Base-by-base conservation (phyloP, 2,888 invertebrate species). In the Abscondita cerata region DNA sequence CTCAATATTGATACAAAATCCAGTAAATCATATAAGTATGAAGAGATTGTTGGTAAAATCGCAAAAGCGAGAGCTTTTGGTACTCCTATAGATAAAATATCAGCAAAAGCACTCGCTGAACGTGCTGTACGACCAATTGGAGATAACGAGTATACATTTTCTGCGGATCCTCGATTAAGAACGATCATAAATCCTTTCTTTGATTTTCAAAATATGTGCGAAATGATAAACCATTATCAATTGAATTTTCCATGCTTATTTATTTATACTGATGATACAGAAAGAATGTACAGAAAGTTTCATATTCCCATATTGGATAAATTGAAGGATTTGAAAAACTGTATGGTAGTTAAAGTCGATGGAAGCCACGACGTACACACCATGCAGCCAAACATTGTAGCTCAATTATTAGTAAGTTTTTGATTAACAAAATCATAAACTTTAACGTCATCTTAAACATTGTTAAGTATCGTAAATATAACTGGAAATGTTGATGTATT, bases 361-460 rank as follows among this genome's bases (percentile, higher is more conserved):
- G 89, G 88, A 0, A 79, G 81, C 34, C 89, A 89, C 65, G 87
- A 89, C 68, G 83, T 87, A 0, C 89, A 89, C 72, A 82, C 84
- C 38, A 84, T 83, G 4, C 72, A 83, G 66, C 87, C 89, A 0
- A 84, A 86, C 62, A 72, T 75, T 8, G 78, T 88, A 2, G 81
- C 81, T 1, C 74, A 2, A 50, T 72, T 50, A 65, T 78, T 40
- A 66, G 47, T 20, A 69, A 72, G 51, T 78, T 78, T 74, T 70
- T 78, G 50, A 11, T 11, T 18, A 19, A 44, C 1, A 2, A 11
- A 11, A 15, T n/a, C n/a, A n/a, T n/a, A n/a, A n/a, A n/a, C n/a
- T n/a, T n/a, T n/a, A n/a, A n/a, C n/a, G n/a, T n/a, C n/a, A n/a
- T n/a, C n/a, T n/a, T n/a, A n/a, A n/a, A n/a, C n/a, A n/a, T n/a